Evolutionary conservation across 2,888 invertebrate genomes (phyloP).

Genomic region (Scaptomyza caliginosa): DNA sequence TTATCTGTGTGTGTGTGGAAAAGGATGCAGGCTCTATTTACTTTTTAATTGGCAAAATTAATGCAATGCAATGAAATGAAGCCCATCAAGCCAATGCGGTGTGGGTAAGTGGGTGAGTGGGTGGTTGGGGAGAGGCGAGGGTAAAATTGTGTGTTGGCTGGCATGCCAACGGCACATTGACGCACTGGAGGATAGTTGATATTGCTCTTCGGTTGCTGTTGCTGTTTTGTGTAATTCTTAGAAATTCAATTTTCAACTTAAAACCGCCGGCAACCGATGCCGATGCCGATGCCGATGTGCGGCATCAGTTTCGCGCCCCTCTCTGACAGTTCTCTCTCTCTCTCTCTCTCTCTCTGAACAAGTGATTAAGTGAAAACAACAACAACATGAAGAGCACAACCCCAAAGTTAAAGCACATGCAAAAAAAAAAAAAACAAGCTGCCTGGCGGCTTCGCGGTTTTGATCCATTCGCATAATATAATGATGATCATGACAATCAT

Average conservation of each 20-base stretch:
- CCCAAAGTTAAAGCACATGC: conserved; percentile 55
- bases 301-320: conserved; percentile 14
- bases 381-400: conserved; percentile 26
- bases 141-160: conserved; percentile 21
- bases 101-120: not conserved
- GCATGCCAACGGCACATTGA: conserved; percentile 60
- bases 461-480: conserved; percentile 74
- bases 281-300: not conserved
- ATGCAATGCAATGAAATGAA: conserved; percentile 80
- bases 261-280: conserved; percentile 58
- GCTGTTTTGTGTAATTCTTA: conserved; percentile 69
- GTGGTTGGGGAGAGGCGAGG: not conserved
- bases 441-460: conserved; percentile 69
- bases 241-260: conserved; percentile 79
- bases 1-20: conserved; percentile 21
- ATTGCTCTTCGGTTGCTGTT: conserved; percentile 38
- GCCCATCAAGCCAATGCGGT: conserved; percentile 47
- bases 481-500: conserved; percentile 74
- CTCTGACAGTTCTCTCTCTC: not conserved
- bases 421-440: conserved; percentile 42
- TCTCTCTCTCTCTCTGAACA: conserved; percentile 47
- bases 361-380: conserved; percentile 77
- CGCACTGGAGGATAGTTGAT: conserved; percentile 40
- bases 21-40: conserved; percentile 80
- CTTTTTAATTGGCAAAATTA: conserved; percentile 80